These are phyloP conservation scores for Exephanes ischioxanthus DNA, from an alignment of 2,888 invertebrate species.

Conservation along the genomic window DNA sequence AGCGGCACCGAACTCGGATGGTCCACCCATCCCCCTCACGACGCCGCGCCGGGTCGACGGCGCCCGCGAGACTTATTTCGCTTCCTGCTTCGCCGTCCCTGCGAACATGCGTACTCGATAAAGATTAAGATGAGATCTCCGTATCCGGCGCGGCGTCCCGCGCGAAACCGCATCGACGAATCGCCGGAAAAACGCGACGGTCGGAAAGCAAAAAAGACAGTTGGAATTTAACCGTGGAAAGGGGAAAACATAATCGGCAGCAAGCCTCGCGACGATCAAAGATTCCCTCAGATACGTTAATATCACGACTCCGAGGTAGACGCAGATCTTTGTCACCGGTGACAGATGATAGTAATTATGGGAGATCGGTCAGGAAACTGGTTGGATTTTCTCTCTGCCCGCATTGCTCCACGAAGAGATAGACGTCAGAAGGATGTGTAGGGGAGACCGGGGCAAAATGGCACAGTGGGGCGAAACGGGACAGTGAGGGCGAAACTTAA, in stretches of 20 bases:
- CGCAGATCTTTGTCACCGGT: conserved; percentile 1
- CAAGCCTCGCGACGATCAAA: conserved; percentile 2
- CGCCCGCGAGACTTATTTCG: conserved; percentile 82
- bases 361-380: background rate
- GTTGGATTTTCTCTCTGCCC: background rate
- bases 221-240: background rate
- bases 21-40: conserved; percentile 18
- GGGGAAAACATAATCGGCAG: background rate
- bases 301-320: background rate
- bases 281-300: background rate
- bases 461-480: too few relatives aligned
- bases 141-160: conserved; percentile 50
- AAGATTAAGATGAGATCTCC: conserved; percentile 85
- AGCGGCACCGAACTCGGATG: conserved; percentile 15
- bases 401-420: background rate
- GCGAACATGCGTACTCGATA: conserved; percentile 86
- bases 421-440: background rate
- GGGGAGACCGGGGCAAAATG: too few relatives aligned
- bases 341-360: conserved; percentile 13
- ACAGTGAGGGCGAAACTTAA: too few relatives aligned
- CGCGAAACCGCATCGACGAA: conserved; percentile 30
- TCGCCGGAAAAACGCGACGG: background rate
- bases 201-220: conserved; percentile 7
- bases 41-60: background rate
- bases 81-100: conserved; percentile 86